Conservation (phyloP, 2,113 vertebrate genomes). For the Prunella fulvescens region DNA sequence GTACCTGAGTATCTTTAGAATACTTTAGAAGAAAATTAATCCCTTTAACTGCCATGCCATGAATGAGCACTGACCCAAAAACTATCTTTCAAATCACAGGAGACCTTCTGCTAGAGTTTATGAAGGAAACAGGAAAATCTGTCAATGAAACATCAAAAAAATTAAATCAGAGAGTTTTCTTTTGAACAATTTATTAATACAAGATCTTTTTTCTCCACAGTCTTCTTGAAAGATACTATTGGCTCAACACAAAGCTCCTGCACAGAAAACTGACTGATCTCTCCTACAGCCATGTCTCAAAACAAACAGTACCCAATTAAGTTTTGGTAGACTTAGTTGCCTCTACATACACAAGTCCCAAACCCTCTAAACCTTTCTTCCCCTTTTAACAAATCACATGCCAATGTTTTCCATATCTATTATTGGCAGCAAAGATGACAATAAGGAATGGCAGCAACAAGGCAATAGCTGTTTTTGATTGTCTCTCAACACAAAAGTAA, state of each 20-base stretch:
- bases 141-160: not conserved
- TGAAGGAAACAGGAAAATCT: not conserved
- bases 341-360: not conserved
- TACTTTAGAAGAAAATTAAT: not conserved
- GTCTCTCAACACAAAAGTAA: not conserved
- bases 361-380: not conserved
- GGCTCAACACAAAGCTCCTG: not conserved
- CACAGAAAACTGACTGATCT: not conserved
- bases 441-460: not conserved
- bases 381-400: not conserved
- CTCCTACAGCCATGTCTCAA: not conserved
- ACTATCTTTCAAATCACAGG: not conserved
- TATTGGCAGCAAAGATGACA: not conserved
- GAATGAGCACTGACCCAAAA: not conserved
- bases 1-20: not conserved
- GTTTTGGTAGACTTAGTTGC: not conserved
- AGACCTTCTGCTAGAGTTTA: not conserved
- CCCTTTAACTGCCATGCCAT: not conserved
- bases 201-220: not conserved
- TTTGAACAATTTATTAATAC: not conserved
- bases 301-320: not conserved
- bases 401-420: not conserved
- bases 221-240: not conserved
- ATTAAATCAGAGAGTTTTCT: not conserved
- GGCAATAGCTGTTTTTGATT: not conserved